These are phyloP conservation scores for Sympetrum striolatum DNA, from an alignment of 2,888 invertebrate genomes.

Conservation along the genomic window DNA sequence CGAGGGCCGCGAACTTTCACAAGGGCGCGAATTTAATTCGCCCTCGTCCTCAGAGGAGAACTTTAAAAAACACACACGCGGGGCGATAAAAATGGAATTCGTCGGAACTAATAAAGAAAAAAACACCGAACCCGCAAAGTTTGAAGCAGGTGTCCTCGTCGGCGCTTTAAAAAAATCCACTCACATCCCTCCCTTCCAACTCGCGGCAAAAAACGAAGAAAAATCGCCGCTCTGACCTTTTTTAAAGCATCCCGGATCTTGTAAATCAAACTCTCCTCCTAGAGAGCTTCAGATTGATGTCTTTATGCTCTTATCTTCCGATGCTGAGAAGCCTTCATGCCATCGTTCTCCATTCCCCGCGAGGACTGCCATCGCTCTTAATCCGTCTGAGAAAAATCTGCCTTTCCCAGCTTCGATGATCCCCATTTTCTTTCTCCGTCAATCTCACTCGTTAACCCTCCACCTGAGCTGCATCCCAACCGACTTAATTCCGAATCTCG, in stretches of 20 bases:
- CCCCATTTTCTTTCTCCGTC: background rate
- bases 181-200: no score
- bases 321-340: background rate
- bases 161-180: no score
- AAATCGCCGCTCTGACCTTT: no score
- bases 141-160: no score
- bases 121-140: no score
- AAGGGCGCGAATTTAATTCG: no score
- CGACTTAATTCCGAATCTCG: background rate
- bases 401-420: background rate
- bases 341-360: background rate
- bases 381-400: background rate
- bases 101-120: no score
- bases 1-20: no score
- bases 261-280: background rate
- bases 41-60: no score
- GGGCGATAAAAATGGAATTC: no score
- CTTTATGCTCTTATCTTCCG: background rate
- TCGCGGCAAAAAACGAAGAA: no score
- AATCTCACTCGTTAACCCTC: background rate
- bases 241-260: background rate
- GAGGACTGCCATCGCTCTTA: background rate
- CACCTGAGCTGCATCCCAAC: background rate
- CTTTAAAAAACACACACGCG: no score
- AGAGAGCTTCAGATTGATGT: background rate